These are phyloP conservation scores for Bombycilla garrulus DNA, from an alignment of 2,113 vertebrate genomes.

Conservation along the genomic window DNA sequence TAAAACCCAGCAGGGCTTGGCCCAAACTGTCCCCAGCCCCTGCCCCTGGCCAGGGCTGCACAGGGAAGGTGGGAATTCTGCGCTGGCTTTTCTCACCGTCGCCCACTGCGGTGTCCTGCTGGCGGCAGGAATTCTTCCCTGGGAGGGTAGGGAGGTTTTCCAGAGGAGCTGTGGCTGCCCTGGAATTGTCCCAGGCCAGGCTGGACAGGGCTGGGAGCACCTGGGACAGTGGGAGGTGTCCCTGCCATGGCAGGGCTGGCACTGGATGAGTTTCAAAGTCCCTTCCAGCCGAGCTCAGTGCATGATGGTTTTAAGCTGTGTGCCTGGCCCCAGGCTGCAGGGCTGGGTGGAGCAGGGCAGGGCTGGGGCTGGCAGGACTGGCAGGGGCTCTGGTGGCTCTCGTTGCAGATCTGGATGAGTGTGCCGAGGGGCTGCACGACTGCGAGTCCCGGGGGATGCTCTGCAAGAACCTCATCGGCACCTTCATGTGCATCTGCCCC, in stretches of 20 bases:
- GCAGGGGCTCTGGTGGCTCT: neutral
- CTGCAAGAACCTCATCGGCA: conserved; percentile 94
- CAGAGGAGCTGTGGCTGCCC: neutral
- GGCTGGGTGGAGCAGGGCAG: neutral
- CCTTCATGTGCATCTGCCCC: conserved; percentile 90
- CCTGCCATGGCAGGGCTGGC: neutral
- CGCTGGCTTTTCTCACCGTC: neutral
- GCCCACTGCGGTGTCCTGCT: neutral
- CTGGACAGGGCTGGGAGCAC: neutral
- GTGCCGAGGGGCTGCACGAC: conserved; percentile 83
- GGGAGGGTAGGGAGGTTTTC: neutral
- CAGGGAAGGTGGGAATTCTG: neutral
- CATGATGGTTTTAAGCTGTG: fast-evolving
- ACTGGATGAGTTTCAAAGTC: neutral
- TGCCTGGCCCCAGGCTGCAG: neutral
- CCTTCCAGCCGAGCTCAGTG: neutral
- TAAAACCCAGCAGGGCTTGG: conserved; percentile 16
- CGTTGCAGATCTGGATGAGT: conserved; percentile 88
- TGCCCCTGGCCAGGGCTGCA: fast-evolving
- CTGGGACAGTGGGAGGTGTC: neutral
- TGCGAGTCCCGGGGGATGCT: conserved; percentile 88
- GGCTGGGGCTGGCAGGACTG: neutral
- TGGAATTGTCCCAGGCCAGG: neutral
- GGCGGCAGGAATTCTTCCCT: neutral
- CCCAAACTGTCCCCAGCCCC: neutral